phyloP scores from a whole-genome alignment of 2,888 invertebrate genomes.

The Tetranychus piercei region DNA sequence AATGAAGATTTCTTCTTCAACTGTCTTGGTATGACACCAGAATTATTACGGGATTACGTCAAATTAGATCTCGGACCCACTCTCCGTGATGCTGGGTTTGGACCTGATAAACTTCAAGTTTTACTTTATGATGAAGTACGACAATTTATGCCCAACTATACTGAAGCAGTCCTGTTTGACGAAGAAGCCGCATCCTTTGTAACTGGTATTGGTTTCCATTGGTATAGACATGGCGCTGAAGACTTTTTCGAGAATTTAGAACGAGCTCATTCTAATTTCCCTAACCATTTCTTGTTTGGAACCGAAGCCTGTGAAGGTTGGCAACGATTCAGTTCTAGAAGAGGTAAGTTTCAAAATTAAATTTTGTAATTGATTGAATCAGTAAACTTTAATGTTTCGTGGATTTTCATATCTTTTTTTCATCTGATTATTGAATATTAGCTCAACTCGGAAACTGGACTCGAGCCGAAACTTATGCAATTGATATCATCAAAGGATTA shows the following conservation, averaged over 20 bases:
- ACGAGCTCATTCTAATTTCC: neutral
- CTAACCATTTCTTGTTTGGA: neutral
- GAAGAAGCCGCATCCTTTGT: constrained; percentile 34
- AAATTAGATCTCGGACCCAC: constrained; percentile 53
- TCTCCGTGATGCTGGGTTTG: constrained; percentile 42
- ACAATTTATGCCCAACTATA: neutral
- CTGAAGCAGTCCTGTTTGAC: constrained; percentile 25
- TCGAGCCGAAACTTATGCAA: constrained; percentile 47
- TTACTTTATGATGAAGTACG: constrained; percentile 50
- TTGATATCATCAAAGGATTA: constrained; percentile 32
- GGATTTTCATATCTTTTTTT: no score
- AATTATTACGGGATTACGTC: constrained; percentile 46
- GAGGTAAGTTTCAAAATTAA: neutral
- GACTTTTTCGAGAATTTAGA: constrained; percentile 1
- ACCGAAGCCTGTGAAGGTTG: neutral
- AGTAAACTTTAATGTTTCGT: no score
- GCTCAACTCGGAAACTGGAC: constrained; percentile 46
- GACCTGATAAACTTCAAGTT: constrained; percentile 41
- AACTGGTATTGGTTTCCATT: constrained; percentile 61
- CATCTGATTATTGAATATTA: neutral
- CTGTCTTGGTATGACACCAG: constrained; percentile 15
- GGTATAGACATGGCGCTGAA: constrained; percentile 40
- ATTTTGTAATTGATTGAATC: constrained; percentile 11
- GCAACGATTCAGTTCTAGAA: neutral
- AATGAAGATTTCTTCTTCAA: constrained; percentile 37